These are phyloP conservation scores for Dimorphilus gyrociliatus DNA, from an alignment of 2,888 invertebrate genomes.

Conservation along the genomic window DNA sequence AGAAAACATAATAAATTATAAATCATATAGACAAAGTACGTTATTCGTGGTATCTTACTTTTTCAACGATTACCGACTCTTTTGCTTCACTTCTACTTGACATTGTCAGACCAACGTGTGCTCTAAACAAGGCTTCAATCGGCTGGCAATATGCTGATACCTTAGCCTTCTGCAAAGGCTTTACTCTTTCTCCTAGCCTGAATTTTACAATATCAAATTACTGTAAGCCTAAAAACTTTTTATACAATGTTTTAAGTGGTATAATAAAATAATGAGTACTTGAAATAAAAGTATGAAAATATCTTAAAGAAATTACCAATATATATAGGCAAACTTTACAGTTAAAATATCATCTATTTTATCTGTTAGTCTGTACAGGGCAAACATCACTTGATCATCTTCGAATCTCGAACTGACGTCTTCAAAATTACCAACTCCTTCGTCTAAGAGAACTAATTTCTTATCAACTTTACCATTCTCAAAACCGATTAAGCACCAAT, in stretches of 20 bases:
- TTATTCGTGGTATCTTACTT: slow-evolving; percentile 22
- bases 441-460: slow-evolving; percentile 10
- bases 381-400: slow-evolving; percentile 25
- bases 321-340: slow-evolving; percentile 33
- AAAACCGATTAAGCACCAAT: too few species aligned
- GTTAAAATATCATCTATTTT: slow-evolving; percentile 25
- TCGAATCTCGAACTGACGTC: slow-evolving; percentile 16
- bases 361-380: slow-evolving; percentile 24
- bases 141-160: slow-evolving; percentile 29
- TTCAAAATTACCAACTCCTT: slow-evolving; percentile 19
- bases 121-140: slow-evolving; percentile 21
- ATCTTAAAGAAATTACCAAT: slow-evolving; percentile 18
- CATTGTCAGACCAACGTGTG: slow-evolving; percentile 27
- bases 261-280: too few species aligned
- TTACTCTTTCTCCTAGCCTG: slow-evolving; percentile 29
- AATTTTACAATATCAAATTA: too few species aligned
- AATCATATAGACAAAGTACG: too few species aligned
- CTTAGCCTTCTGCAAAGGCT: slow-evolving; percentile 31
- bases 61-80: slow-evolving; percentile 22
- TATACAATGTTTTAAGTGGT: not conserved
- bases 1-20: too few species aligned
- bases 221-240: not conserved
- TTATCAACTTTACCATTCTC: too few species aligned
- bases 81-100: slow-evolving; percentile 20
- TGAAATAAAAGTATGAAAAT: not conserved